These are phyloP conservation scores for Brassicogethes aeneus DNA, from an alignment of 2,888 invertebrate genomes.

Conservation along the genomic window DNA sequence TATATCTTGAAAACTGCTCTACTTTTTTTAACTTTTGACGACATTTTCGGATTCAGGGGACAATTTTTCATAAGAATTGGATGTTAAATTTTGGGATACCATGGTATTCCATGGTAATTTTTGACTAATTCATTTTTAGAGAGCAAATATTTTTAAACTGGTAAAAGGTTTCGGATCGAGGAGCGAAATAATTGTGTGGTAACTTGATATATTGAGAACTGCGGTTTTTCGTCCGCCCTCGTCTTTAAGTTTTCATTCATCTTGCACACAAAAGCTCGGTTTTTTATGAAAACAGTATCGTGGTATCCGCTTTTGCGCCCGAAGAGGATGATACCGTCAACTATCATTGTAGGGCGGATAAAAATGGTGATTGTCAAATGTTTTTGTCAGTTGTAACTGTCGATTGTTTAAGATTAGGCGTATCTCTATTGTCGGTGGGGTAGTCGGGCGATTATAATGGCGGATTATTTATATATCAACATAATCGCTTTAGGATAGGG, in stretches of 20 bases:
- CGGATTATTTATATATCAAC: not conserved
- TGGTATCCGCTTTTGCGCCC: not conserved
- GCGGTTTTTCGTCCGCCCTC: conserved; percentile 24
- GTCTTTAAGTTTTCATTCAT: conserved; percentile 23
- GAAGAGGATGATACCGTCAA: too few relatives aligned
- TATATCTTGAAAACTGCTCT: too few relatives aligned
- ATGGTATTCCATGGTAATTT: too few relatives aligned
- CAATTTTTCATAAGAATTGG: too few relatives aligned
- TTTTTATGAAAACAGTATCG: conserved; percentile 16
- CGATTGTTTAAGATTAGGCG: not conserved
- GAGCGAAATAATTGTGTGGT: conserved; percentile 10
- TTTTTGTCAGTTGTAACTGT: not conserved
- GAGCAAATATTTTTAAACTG: too few relatives aligned
- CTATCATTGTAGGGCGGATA: too few relatives aligned
- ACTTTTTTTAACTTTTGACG: too few relatives aligned
- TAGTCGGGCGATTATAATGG: not conserved
- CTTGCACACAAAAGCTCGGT: conserved; percentile 20
- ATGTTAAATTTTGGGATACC: too few relatives aligned
- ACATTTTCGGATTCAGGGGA: too few relatives aligned
- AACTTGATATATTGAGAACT: conserved; percentile 33
- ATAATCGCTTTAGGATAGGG: not conserved
- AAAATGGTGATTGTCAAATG: too few relatives aligned
- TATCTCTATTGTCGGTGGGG: not conserved
- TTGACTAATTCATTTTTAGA: too few relatives aligned
- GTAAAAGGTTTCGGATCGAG: not conserved